Conservation (phyloP, 2,797 vertebrate species). For the Carapus acus region DNA sequence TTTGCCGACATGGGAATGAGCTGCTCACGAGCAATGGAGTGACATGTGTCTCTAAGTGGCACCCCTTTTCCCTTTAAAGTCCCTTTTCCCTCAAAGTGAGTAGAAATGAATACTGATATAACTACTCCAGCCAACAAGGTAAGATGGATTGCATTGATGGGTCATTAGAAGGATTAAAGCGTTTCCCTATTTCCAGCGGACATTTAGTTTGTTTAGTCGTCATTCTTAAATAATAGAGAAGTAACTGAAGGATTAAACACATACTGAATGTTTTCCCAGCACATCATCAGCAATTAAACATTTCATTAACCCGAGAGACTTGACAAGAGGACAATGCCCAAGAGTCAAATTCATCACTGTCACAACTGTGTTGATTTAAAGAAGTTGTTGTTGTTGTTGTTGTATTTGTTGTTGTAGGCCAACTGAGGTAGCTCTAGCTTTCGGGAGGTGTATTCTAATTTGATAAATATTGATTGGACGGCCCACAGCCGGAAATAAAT, state of each 20-base stretch:
- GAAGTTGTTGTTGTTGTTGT: constrained; percentile 21
- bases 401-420: constrained; percentile 58
- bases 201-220: neutral
- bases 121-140: too few relatives aligned
- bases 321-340: neutral
- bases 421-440: constrained; percentile 52
- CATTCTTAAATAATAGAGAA: too few relatives aligned
- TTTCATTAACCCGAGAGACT: too few relatives aligned
- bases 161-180: neutral
- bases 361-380: constrained; percentile 17
- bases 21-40: constrained; percentile 51
- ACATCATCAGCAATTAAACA: too few relatives aligned
- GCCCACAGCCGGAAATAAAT: constrained; percentile 51
- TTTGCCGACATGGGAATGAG: constrained; percentile 64
- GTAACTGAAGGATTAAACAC: too few relatives aligned
- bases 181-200: neutral
- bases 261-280: too few relatives aligned
- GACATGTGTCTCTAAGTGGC: constrained; percentile 59
- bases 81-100: too few relatives aligned
- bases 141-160: too few relatives aligned
- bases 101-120: too few relatives aligned
- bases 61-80: constrained; percentile 24
- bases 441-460: constrained; percentile 55
- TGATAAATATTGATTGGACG: constrained; percentile 69
- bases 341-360: constrained; percentile 27